Percentiles rank a stretch among this genome's conserved stretches.
phyloP scores from a whole-genome alignment of 2,113 vertebrate species.

The Isurus oxyrinchus region DNA sequence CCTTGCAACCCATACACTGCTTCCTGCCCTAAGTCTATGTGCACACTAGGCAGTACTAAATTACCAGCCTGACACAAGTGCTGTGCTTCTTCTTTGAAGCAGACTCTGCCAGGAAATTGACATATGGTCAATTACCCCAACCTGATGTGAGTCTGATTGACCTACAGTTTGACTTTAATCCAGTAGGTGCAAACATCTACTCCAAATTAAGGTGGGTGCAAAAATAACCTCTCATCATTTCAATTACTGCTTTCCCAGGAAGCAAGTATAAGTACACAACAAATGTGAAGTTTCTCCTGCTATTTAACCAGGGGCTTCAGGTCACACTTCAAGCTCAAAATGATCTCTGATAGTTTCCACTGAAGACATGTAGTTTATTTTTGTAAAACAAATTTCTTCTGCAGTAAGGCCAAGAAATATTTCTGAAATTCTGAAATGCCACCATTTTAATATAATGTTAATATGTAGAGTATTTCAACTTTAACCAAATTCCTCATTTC shows the following conservation, averaged over 20 bases:
- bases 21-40: slow-evolving; percentile 20
- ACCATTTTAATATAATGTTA: not conserved
- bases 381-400: not conserved
- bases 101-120: slow-evolving; percentile 8
- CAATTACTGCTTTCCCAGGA: not conserved
- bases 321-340: not conserved
- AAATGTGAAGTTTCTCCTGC: not conserved
- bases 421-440: not conserved
- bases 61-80: not conserved
- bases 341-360: not conserved
- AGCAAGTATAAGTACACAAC: not conserved
- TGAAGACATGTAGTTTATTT: not conserved
- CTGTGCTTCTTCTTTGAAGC: not conserved
- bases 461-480: not conserved
- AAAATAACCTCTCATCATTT: not conserved
- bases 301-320: not conserved
- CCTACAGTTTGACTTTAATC: slow-evolving; percentile 3
- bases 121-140: not conserved
- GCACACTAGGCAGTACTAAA: not conserved
- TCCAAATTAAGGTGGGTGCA: not conserved
- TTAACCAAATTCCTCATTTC: not conserved
- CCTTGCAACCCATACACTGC: slow-evolving; percentile 20
- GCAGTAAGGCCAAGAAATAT: not conserved
- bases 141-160: slow-evolving; percentile 4
- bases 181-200: not conserved